Base-by-base conservation (phyloP, 2,797 vertebrate species). In the Parauchenoglanis ngamensis region DNA sequence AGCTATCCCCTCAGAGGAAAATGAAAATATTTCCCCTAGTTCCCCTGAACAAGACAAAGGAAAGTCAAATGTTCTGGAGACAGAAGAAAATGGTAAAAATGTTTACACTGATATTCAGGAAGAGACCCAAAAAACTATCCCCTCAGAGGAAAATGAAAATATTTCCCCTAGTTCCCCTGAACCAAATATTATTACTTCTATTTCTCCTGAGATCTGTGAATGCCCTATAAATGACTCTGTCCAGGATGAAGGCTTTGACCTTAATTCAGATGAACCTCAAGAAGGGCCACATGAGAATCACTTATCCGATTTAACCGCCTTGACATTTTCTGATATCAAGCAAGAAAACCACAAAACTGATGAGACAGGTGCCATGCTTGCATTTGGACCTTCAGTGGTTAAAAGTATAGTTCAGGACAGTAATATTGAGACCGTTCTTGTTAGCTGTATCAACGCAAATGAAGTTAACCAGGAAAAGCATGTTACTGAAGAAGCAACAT, bases 281-380 rank as follows among this genome's bases (percentile, higher is more conserved):
- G 83, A 90, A 56, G 65, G 79, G 49, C 44, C 54, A 75, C 80
- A 81, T 65, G 88, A 91, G 46, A 73, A 46, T 31, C 63, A 83
- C n/a, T 79, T 59, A 77, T 57, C 7, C 7, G 56, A 87, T 85
- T 67, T 83, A 78, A 40, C 67, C 63, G 23, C 31, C 52, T 83
- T 57, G 13, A 7, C 72, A 76, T 77, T 35, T 85, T n/a, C 68
- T 7, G 80, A 87, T 80, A 44, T 15, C 46, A 85, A 93, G 35
- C 92, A 89, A 6, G 94, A 94, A 86, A 90, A 78, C 83, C 93
- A 89, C 1, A 93, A 93, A 1, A 85, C 93, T 0, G 94, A 89
- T 10, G 94, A 94, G 86, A 94, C 94, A 91, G 59, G 59, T 4
- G 10, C 7, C 23, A 56, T 54, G 12, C 13, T 68, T 77, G 23